Conservation (phyloP, 2,113 vertebrate genomes). For the Semnornis frantzii region DNA sequence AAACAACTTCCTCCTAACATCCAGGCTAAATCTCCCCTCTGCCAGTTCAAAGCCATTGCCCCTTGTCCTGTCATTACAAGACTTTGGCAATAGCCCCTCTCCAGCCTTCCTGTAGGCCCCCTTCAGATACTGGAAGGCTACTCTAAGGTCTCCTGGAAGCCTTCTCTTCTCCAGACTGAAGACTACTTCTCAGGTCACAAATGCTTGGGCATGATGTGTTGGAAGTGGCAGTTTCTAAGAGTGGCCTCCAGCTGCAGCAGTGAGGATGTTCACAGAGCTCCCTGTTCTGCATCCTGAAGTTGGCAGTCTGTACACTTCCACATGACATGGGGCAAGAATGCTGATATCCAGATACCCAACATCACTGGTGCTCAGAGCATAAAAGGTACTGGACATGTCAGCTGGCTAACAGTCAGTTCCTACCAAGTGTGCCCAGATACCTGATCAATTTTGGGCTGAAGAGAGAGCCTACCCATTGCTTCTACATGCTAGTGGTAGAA, state of each 20-base stretch:
- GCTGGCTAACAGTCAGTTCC: background rate
- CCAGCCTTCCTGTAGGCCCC: too few species aligned
- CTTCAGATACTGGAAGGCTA: too few species aligned
- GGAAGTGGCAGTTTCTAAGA: background rate
- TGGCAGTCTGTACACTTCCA: background rate
- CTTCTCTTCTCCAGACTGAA: too few species aligned
- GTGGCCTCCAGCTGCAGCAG: background rate
- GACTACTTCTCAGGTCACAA: background rate
- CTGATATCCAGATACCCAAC: background rate
- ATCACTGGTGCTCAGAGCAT: rapidly evolving
- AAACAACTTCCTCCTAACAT: too few species aligned
- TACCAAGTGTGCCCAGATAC: background rate
- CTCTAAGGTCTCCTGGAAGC: too few species aligned
- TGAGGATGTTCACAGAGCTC: background rate
- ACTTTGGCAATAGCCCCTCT: too few species aligned
- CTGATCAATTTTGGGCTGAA: background rate
- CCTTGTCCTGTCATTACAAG: too few species aligned
- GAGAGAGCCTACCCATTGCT: background rate
- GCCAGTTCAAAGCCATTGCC: too few species aligned
- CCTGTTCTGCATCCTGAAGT: background rate
- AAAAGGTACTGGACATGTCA: background rate
- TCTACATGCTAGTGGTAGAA: background rate
- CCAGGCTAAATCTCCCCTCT: too few species aligned
- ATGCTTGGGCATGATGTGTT: background rate
- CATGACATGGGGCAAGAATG: background rate